Evolutionary conservation across 2,113 vertebrate species (phyloP), one percentile per base, ranked within the genome.

Genomic region (Oreochromis niloticus): DNA sequence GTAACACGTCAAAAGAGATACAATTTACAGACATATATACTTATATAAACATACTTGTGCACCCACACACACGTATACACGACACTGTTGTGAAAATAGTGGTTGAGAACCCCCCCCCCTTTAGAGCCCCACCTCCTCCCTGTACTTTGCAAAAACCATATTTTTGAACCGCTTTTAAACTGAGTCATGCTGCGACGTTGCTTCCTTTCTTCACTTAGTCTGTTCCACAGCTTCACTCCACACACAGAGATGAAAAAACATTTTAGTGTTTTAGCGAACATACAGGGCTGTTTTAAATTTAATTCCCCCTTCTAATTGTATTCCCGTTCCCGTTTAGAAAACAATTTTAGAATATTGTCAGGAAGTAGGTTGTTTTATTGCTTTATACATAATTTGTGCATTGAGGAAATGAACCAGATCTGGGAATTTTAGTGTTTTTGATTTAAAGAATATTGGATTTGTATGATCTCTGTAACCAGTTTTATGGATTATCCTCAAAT

Each of bases 121-220:
- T 63, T 63, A 63, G 59, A 63, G 17, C 17, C 32, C 61, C 9
- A n/a, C 61, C 61, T 66, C 6, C 16, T 0, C 59, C 32, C 59
- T 34, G 59, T 63, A 34, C 59, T 63, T 34, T 34, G 59, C 16
- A 63, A 63, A 63, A 1, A 19, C 0, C 59, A 63, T 63, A 34
- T 63, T 19, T 19, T 63, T 19, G 3, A 63, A 6, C 32, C 10
- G 1, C 9, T 63, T 63, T 36, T n/a, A 63, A 63, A 7, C 59
- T 4, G 59, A 63, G 17, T 36, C 32, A 7, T 63, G 30, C 3
- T n/a, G 32, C 17, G 59, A 63, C n/a, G 59, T 0, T 36, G 0
- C 36, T 66, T 66, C 61, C 17, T 36, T 36, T 66, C 32, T 36
- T 66, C 32, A 66, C 9, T 36, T 63, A 36, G 17, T 66, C 2